Conservation (phyloP, 2,113 vertebrate genomes). For the Elanoides forficatus region DNA sequence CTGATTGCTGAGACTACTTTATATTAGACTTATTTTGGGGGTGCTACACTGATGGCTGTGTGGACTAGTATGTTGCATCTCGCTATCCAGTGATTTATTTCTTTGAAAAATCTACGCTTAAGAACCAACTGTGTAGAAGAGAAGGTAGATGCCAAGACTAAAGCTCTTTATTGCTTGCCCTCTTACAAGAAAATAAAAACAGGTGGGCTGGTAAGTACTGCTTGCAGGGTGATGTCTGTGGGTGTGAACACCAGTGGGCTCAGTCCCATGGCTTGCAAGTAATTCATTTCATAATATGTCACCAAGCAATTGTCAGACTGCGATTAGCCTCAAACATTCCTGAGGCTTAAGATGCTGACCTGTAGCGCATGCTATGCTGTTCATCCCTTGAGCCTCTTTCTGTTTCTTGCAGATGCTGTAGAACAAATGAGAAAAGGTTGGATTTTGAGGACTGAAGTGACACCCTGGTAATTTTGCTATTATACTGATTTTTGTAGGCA, state of each 20-base stretch:
- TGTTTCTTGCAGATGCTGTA: neutral
- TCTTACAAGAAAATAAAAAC: neutral
- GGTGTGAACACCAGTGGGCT: neutral
- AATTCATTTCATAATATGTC: accelerated
- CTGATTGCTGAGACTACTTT: neutral
- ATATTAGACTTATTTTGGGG: neutral
- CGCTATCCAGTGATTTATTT: neutral
- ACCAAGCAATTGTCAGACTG: neutral
- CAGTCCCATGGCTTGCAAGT: neutral
- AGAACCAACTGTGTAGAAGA: neutral
- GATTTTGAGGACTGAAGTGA: neutral
- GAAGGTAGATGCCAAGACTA: neutral
- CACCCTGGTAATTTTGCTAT: neutral
- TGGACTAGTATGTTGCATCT: neutral
- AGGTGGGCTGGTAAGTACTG: neutral
- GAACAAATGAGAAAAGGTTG: neutral
- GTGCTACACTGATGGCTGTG: neutral
- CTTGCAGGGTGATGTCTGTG: neutral
- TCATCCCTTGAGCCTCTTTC: neutral
- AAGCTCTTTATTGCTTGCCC: neutral
- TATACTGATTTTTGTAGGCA: neutral
- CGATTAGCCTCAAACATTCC: neutral
- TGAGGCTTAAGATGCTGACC: neutral
- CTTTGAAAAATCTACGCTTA: neutral
- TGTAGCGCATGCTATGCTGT: accelerated